A percentile compares a stretch with the other conserved stretches of the same genome.
phyloP scores from a whole-genome alignment of 2,797 vertebrate genomes.

The Trachops cirrhosus region DNA sequence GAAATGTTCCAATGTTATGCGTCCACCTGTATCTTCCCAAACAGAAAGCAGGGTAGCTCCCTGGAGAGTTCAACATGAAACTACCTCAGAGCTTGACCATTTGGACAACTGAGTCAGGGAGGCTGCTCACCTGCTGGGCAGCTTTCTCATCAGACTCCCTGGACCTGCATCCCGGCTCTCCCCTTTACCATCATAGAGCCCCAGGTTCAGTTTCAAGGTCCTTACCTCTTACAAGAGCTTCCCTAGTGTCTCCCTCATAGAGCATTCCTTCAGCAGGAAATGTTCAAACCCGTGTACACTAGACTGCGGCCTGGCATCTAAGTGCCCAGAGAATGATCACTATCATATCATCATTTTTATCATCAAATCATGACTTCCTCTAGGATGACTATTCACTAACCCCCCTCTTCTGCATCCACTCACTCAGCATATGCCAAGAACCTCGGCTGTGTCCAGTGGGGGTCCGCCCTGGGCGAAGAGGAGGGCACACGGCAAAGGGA shows the following conservation, averaged over 20 bases:
- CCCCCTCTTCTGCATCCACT: background rate
- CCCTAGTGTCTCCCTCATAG: rapidly evolving
- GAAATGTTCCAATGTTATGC: background rate
- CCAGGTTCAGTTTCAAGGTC: background rate
- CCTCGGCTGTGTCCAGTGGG: background rate
- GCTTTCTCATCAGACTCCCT: background rate
- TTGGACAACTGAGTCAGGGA: background rate
- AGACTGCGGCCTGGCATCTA: background rate
- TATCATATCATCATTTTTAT: background rate
- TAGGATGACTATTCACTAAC: background rate
- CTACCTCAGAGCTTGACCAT: background rate
- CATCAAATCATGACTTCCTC: background rate
- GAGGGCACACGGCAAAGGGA: background rate
- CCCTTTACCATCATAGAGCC: rapidly evolving
- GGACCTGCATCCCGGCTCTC: background rate
- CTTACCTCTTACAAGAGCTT: background rate
- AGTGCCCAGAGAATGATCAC: background rate
- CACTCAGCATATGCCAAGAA: too few species aligned
- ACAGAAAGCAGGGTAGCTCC: background rate
- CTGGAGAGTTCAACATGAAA: background rate
- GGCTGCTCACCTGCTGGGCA: rapidly evolving
- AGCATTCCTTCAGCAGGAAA: background rate
- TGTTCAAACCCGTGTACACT: background rate
- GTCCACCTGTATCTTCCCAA: background rate
- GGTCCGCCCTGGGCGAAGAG: background rate